Percentiles rank a stretch among this genome's conserved stretches.
These are phyloP conservation scores for Erynnis tages DNA, from an alignment of 2,888 invertebrate genomes.

Conservation along the genomic window DNA sequence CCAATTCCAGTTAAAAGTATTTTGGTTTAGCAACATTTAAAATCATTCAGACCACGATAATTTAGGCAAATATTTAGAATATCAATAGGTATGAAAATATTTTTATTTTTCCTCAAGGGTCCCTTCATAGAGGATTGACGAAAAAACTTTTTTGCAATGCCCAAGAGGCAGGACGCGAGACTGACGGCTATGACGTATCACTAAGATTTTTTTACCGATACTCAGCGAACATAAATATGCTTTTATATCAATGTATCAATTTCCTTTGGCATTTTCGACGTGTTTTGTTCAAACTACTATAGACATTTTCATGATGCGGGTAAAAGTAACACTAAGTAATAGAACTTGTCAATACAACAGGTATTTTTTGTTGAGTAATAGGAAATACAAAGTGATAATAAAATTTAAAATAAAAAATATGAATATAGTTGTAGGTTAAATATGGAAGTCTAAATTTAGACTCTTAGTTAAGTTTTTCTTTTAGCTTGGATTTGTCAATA, in stretches of 20 bases:
- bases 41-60: constrained; percentile 4
- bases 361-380: not conserved
- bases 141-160: constrained; percentile 67
- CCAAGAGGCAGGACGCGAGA: constrained; percentile 61
- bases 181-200: constrained; percentile 79
- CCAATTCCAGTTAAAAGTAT: too few species aligned
- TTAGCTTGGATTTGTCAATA: too few species aligned
- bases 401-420: too few species aligned
- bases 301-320: constrained; percentile 50
- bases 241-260: constrained; percentile 79
- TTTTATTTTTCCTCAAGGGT: constrained; percentile 29
- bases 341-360: not conserved
- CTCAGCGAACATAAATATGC: constrained; percentile 76
- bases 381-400: too few species aligned
- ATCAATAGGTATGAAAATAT: constrained; percentile 14
- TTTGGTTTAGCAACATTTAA: not conserved
- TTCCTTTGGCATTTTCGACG: constrained; percentile 65
- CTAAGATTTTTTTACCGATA: constrained; percentile 72
- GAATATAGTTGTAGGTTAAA: too few species aligned
- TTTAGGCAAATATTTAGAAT: constrained; percentile 21
- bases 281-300: constrained; percentile 46
- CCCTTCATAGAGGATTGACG: constrained; percentile 37
- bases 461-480: too few species aligned
- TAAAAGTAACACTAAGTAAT: constrained; percentile 6
- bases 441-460: too few species aligned